Base-by-base conservation (phyloP, 2,113 vertebrate genomes). In the Amphilophus citrinellus region DNA sequence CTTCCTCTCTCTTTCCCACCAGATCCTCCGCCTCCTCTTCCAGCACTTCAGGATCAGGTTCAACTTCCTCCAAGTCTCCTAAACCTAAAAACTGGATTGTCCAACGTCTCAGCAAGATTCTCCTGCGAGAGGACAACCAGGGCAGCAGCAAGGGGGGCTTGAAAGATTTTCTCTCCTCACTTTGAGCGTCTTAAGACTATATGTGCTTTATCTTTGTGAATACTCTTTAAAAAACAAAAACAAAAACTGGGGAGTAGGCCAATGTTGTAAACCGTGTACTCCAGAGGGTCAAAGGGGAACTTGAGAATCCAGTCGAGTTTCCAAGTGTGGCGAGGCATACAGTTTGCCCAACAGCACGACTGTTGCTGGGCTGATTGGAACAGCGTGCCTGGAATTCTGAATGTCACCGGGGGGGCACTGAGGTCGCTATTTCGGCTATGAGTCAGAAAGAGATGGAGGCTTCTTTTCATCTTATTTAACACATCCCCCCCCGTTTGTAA, bases 91-190 rank as follows among this genome's bases (percentile, higher is more conserved):
- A 96, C 83, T 97, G 96, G 82, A 94, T 96, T 17, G 97, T 98
- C 76, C 96, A 96, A 79, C 96, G 96, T 60, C 96, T 99, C 83
- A 98, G 97, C 95, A 95, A 95, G 92, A 94, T 99, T 27, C 97
- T 99, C 35, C 90, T 91, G 91, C 92, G 96, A 77, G 97, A 97
- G 85, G 96, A 97, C 88, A 95, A 90, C 73, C 92, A 95, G 73
- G 91, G 94, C 80, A 96, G 39, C 76, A 95, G 96, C 90, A 97
- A 96, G 73, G 88, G 95, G 50, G 95, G 97, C 79, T 95, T 99
- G 84, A 97, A 97, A 94, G 96, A 96, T 87, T 99, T 99, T 90
- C 95, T 99, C 8, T 96, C 95, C 80, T 97, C 96, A 68, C 96
- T 99, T 80, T 98, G 95, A 97, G 44, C 53, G 22, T 44, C 63